Conservation (phyloP, 2,797 vertebrate genomes). For the Artibeus jamaicensis region DNA sequence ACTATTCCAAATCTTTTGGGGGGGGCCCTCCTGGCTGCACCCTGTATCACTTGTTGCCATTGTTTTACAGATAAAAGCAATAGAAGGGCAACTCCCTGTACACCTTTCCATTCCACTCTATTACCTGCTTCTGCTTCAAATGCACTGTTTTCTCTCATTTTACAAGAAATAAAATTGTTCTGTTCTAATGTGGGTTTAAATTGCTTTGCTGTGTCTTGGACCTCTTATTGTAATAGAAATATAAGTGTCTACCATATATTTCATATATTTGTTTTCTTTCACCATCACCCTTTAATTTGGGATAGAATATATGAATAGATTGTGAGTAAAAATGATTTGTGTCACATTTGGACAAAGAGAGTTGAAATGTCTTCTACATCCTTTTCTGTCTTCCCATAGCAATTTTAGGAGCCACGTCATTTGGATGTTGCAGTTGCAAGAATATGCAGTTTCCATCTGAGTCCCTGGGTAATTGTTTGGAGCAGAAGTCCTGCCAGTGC, state of each 20-base stretch:
- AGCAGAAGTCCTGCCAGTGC: not conserved
- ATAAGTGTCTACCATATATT: not conserved
- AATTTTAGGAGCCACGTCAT: not conserved
- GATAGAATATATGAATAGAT: not conserved
- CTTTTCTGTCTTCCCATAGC: not conserved
- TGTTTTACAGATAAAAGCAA: not conserved
- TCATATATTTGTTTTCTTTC: not conserved
- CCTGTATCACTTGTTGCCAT: not conserved
- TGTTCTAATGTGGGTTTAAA: not conserved
- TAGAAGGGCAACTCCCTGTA: not conserved
- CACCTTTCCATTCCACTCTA: not conserved
- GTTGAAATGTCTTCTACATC: not conserved
- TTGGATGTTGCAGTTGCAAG: not conserved
- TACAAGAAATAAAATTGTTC: not conserved
- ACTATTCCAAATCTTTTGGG: too few species aligned
- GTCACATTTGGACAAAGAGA: not conserved
- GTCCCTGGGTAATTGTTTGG: not conserved
- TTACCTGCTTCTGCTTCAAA: not conserved
- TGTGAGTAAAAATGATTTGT: not conserved
- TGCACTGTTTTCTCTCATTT: not conserved
- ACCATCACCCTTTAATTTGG: not conserved
- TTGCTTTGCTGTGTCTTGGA: not conserved
- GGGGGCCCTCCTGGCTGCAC: too few species aligned
- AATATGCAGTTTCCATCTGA: not conserved
- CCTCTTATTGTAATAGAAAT: not conserved